Evolutionary conservation across 2,888 invertebrate species (phyloP).

Genomic region (Leucophora obtusa): DNA sequence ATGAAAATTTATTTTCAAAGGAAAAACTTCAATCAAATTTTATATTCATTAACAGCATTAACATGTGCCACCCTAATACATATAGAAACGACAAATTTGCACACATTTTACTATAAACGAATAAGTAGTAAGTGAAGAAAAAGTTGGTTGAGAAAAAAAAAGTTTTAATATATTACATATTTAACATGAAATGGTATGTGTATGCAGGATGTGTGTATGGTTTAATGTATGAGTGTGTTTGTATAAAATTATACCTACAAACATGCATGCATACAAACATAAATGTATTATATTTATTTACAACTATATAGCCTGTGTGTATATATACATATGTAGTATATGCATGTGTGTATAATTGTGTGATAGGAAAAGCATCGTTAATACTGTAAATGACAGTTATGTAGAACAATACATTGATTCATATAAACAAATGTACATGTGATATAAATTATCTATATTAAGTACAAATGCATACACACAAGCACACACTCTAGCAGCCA

Average conservation of each 20-base stretch:
- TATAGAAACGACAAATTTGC: slow-evolving; percentile 14
- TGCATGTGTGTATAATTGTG: background rate
- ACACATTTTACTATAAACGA: slow-evolving; percentile 38
- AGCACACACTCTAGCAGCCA: background rate
- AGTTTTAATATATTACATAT: slow-evolving; percentile 49
- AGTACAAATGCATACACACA: slow-evolving; percentile 53
- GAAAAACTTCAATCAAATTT: too few relatives aligned
- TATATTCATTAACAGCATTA: background rate
- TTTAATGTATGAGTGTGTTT: background rate
- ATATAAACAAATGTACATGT: slow-evolving; percentile 56
- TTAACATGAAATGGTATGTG: slow-evolving; percentile 28
- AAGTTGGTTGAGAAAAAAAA: slow-evolving; percentile 15
- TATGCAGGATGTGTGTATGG: background rate
- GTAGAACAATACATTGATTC: slow-evolving; percentile 63
- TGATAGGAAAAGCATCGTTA: slow-evolving; percentile 51
- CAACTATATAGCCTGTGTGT: slow-evolving; percentile 5
- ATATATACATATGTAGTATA: background rate
- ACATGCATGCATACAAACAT: background rate
- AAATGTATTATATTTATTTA: slow-evolving; percentile 32
- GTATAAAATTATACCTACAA: background rate
- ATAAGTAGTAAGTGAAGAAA: slow-evolving; percentile 28
- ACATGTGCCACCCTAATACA: background rate
- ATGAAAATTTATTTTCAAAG: too few relatives aligned
- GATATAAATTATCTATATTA: slow-evolving; percentile 62
- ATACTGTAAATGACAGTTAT: slow-evolving; percentile 62